Base-by-base conservation (phyloP, 2,113 vertebrate species). In the Rynchops niger region DNA sequence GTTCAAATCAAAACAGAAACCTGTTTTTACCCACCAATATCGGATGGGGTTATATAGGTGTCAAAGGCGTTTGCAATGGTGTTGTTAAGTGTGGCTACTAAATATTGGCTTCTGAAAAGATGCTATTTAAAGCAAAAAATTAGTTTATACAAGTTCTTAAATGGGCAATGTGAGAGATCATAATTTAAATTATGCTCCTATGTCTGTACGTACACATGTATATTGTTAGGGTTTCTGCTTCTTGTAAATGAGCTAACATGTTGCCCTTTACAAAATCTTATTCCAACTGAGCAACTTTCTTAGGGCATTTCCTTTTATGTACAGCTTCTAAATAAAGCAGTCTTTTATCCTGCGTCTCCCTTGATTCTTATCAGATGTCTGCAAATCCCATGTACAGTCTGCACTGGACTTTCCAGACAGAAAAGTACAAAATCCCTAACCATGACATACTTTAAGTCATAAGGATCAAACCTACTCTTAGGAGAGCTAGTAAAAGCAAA, bases 241-340 rank as follows among this genome's bases (percentile, higher is more conserved):
- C 77, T 90, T 56, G 32, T 2, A 69, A 82, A 55, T 58, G 22
- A 79, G 8, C 10, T 62, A 63, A 55, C 1, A 0, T 38, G 17
- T 59, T 93, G 94, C 36, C 16, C 36, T 78, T 90, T 70, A 38
- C 38, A 90, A 90, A 77, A 63, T 47, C 88, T 77, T 83, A 12
- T 65, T 95, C 58, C 59, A 78, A 26, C 12, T 56, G 40, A 78
- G 36, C 32, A 90, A 81, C 18, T 47, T 80, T 93, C 76, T 59
- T 74, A n/a, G 9, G 63, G 16, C 50, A 82, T 88, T 92, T 94
- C 73, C 70, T 95, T 96, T 90, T 86, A 92, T 65, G 84, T 63
- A 81, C 59, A 22, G 36, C 9, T 96, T 95, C 92, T 96, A 96
- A 93, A 92, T 90, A 95, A 90, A 97, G 63, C 50, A 55, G 23